Conservation (phyloP, 2,888 invertebrate species). For the Himalopsyche anomala region DNA sequence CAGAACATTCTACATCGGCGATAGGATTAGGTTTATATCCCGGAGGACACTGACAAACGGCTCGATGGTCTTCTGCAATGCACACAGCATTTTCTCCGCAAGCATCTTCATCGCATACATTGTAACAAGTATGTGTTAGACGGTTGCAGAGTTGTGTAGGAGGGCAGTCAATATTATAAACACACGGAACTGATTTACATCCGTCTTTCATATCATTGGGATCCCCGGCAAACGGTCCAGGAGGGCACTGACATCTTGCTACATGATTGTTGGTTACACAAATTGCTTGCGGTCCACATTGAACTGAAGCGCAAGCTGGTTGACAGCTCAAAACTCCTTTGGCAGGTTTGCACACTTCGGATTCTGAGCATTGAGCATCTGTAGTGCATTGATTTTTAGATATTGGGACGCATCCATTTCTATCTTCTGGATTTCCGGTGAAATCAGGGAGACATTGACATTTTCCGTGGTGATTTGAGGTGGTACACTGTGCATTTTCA, state of each 20-base stretch:
- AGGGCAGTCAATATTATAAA: slow-evolving; percentile 91
- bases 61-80: slow-evolving; percentile 89
- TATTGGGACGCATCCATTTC: slow-evolving; percentile 88
- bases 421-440: slow-evolving; percentile 92
- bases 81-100: slow-evolving; percentile 94
- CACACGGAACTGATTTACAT: slow-evolving; percentile 88
- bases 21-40: slow-evolving; percentile 89
- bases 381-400: slow-evolving; percentile 86
- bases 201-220: slow-evolving; percentile 86
- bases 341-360: slow-evolving; percentile 84
- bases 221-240: slow-evolving; percentile 91
- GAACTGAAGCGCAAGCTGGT: slow-evolving; percentile 85
- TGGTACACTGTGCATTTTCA: slow-evolving; percentile 87
- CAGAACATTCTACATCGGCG: slow-evolving; percentile 88
- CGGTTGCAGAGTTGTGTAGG: slow-evolving; percentile 88
- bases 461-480: slow-evolving; percentile 83
- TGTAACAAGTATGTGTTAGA: slow-evolving; percentile 87
- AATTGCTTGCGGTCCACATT: slow-evolving; percentile 91
- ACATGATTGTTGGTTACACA: slow-evolving; percentile 94
- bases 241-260: slow-evolving; percentile 92
- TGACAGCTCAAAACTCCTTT: slow-evolving; percentile 82
- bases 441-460: slow-evolving; percentile 91
- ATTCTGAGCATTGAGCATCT: slow-evolving; percentile 90
- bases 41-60: slow-evolving; percentile 90
- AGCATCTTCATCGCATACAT: slow-evolving; percentile 87